phyloP scores from a whole-genome alignment of 2,888 invertebrate genomes.

The Ormyrus nitidulus region DNA sequence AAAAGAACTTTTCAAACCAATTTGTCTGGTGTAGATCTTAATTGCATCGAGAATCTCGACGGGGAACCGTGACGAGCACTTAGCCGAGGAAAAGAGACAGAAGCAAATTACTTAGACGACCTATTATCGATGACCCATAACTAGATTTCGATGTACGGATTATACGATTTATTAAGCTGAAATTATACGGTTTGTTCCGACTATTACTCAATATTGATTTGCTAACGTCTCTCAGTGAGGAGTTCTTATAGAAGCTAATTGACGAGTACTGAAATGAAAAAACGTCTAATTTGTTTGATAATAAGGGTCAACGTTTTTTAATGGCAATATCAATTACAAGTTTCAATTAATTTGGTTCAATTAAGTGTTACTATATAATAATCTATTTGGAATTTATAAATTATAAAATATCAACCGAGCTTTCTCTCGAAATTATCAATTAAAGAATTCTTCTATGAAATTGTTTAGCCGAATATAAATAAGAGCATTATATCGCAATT shows the following conservation, averaged over 20 bases:
- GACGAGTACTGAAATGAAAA: background rate
- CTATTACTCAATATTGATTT: constrained; percentile 3
- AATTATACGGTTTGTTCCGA: constrained; percentile 15
- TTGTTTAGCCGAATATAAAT: no score
- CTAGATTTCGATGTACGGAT: background rate
- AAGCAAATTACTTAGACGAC: constrained; percentile 2
- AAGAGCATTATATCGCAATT: no score
- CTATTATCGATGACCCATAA: background rate
- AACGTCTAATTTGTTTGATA: no score
- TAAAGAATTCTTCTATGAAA: no score
- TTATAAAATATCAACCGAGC: no score
- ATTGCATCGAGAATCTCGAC: constrained; percentile 7
- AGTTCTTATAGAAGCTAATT: background rate
- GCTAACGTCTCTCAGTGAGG: background rate
- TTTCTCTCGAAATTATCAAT: no score
- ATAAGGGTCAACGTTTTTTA: no score
- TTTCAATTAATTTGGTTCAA: no score
- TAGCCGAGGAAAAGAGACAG: background rate
- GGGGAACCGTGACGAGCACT: background rate
- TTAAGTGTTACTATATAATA: no score
- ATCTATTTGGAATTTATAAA: no score
- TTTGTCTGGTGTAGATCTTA: background rate
- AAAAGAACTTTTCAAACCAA: constrained; percentile 8
- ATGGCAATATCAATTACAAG: no score
- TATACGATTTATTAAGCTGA: constrained; percentile 17